Base-by-base conservation (phyloP, 2,888 invertebrate genomes). In the Capitulum mitella region DNA sequence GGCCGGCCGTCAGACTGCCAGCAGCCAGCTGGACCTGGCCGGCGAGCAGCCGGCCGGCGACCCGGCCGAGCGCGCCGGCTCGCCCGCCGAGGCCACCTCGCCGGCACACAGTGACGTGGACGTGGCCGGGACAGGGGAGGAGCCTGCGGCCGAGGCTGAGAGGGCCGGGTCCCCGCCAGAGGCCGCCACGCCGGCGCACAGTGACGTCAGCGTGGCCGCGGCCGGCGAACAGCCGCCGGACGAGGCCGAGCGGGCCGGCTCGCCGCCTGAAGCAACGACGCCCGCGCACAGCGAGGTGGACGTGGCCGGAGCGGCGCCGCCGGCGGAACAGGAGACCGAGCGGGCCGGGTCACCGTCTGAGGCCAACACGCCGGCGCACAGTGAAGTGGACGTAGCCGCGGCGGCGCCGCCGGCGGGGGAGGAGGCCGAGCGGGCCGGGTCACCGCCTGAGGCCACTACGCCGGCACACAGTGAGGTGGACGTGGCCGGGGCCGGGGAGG, bases 21-120 rank as follows among this genome's bases (percentile, higher is more conserved):
- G 70, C 70, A 70, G 70, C 40, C 70, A 70, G 40, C 22, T 70
- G 26, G 70, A 70, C 40, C 70, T 70, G 70, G 70, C 70, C 22
- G 26, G 40, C 40, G 70, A 70, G 37, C 8, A 70, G 26, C 70
- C 37, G 37, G 22, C 37, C 26, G 40, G 22, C 6, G 40, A 22
- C 8, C 37, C 37, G 26, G 40, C 70, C 26, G 37, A 40, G 10
- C 37, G 70, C 10, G 70, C 70, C 70, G 70, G 70, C 40, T 70
- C 70, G 37, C 70, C 70, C 1, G 22, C 70, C 8, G 70, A 70
- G 70, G 70, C 16, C 26, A 26, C 26, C 40, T 37, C 70, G 37
- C 70, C 70, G 26, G 10, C 0, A 10, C 70, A 70, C 70, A 70
- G 70, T 40, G 70, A 70, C 40, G 40, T 70, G 40, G 40, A 70